Evolutionary conservation across 1,140 invertebrate species (phyloP), one percentile per base, ranked within the genome.

Genomic region (Portunus trituberculatus): DNA sequence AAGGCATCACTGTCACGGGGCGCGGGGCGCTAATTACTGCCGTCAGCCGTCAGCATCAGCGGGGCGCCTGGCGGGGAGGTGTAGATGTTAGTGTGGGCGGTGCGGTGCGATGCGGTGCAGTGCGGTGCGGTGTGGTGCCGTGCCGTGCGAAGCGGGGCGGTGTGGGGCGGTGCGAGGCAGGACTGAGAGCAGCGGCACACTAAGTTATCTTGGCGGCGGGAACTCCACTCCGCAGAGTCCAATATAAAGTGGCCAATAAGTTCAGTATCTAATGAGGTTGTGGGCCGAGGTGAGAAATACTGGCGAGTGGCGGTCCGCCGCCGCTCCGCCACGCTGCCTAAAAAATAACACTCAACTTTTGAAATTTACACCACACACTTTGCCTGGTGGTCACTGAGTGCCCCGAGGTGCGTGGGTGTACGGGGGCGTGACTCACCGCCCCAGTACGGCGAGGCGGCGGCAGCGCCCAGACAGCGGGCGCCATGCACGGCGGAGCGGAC

Each of bases 331-430:
- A 8, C 67, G 1, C 67, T 20, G 10, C 4, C 52, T 7, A 76
- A 76, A 76, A 76, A 76, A 76, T 76, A 76, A 76, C 67, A 76
- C 67, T 76, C 67, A 76, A 76, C 67, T 76, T 76, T 76, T 76
- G 67, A 76, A 76, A 76, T 76, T 76, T 76, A 76, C 67, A 76
- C 67, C 12, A 76, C 67, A 76, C 67, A n/a, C 67, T 76, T 0
- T n/a, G 67, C n/a, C 67, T n/a, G 20, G 20, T 7, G 67, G 0
- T n/a, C 67, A 25, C 20, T 76, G 67, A n/a, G 20, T 8, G 20
- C 20, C 67, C 20, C 4, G 4, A 20, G 20, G 67, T 76, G 67
- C 20, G 67, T n/a, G 67, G 20, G 67, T n/a, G 67, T 76, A 1
- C n/a, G 25, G 20, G 67, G 20, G 67, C 20, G 67, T 76, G 67